phyloP scores from a whole-genome alignment of 1,140 invertebrate genomes.

The Planococcus citri region DNA sequence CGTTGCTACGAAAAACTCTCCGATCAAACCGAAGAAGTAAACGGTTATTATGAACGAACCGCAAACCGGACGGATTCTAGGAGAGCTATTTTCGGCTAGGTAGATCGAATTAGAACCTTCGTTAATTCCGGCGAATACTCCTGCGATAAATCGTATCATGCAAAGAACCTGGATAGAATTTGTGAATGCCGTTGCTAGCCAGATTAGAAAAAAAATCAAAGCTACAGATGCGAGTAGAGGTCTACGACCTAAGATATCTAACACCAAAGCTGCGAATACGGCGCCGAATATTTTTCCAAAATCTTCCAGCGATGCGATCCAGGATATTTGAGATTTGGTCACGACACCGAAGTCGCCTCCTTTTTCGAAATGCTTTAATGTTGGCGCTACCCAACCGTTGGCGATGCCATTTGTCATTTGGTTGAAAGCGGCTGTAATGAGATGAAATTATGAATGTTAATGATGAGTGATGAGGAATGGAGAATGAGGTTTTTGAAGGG shows the following conservation, averaged over 20 bases:
- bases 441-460: too few species aligned
- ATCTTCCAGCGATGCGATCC: not conserved
- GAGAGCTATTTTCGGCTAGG: not conserved
- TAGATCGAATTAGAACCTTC: not conserved
- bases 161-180: not conserved
- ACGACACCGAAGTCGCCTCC: not conserved
- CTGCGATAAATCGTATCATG: not conserved
- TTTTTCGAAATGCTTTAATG: not conserved
- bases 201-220: not conserved
- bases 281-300: not conserved
- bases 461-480: too few species aligned
- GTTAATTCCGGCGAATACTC: not conserved
- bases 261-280: not conserved
- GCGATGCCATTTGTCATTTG: not conserved
- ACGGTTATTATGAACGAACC: not conserved
- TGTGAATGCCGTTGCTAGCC: slow-evolving; percentile 30
- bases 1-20: slow-evolving; percentile 44
- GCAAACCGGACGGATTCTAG: not conserved
- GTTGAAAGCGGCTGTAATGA: not conserved
- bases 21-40: slow-evolving; percentile 26
- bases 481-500: too few species aligned
- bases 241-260: not conserved
- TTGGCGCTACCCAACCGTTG: not conserved
- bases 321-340: not conserved
- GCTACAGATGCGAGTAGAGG: not conserved